These are phyloP conservation scores for Leptonema lineaticorne DNA, from an alignment of 1,140 invertebrate species.

Conservation along the genomic window DNA sequence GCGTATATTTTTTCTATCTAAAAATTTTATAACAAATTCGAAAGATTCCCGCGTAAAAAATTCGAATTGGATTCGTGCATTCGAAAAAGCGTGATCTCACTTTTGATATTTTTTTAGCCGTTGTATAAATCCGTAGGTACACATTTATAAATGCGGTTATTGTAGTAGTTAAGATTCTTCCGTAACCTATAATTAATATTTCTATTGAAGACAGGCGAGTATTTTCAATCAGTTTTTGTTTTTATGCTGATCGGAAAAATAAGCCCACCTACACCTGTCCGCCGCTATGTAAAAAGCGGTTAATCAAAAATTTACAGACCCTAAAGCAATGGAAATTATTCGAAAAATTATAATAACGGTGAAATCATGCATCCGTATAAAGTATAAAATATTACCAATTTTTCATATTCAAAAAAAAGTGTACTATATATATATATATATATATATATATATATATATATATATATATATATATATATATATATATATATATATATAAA, in stretches of 20 bases:
- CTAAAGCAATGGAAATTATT: slow-evolving; percentile 15
- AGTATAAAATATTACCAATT: slow-evolving; percentile 5
- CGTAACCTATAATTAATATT: slow-evolving; percentile 26
- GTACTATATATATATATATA: not conserved
- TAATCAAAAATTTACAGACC: slow-evolving; percentile 15
- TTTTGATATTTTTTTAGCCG: not conserved
- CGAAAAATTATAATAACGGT: slow-evolving; percentile 23
- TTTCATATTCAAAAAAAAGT: not conserved
- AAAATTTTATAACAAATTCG: not conserved
- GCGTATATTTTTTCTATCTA: not conserved
- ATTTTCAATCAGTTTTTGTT: slow-evolving; percentile 29
- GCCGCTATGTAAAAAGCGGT: not conserved
- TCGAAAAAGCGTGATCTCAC: not conserved
- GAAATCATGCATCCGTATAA: slow-evolving; percentile 10
- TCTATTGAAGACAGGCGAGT: slow-evolving; percentile 9
- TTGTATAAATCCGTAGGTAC: no score
- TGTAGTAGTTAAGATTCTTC: slow-evolving; percentile 17
- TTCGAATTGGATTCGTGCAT: not conserved
- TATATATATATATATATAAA: not conserved
- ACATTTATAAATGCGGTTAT: slow-evolving; percentile 5
- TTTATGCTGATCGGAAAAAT: slow-evolving; percentile 20
- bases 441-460: no score
- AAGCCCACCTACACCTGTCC: slow-evolving; percentile 28
- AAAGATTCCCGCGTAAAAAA: no score
- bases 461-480: no score